These are phyloP conservation scores for Echinarachnius parma DNA, from an alignment of 53 echinoderm and acorn worm genomes.

Conservation along the genomic window DNA sequence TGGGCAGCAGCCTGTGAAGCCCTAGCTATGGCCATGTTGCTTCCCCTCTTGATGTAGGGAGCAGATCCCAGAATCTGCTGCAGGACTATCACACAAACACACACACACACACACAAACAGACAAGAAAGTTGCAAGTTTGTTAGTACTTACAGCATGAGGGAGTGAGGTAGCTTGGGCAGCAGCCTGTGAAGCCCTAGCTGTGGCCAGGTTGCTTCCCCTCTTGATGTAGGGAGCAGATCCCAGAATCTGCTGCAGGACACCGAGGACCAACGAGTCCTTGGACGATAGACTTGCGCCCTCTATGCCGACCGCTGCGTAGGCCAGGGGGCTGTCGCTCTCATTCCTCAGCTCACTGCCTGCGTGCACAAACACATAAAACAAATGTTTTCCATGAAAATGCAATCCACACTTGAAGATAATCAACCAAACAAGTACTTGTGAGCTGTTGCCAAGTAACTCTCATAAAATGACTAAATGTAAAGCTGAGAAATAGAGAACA, in stretches of 20 bases:
- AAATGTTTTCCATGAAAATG: too few species aligned
- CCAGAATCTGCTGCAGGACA: slow-evolving; percentile 81
- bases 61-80: slow-evolving; percentile 78
- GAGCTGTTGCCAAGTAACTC: too few species aligned
- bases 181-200: slow-evolving; percentile 71
- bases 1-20: slow-evolving; percentile 70
- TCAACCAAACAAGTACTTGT: too few species aligned
- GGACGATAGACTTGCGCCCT: slow-evolving; percentile 61
- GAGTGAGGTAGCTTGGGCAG: slow-evolving; percentile 62
- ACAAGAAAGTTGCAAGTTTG: too few species aligned
- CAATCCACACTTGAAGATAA: too few species aligned
- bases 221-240: slow-evolving; percentile 77
- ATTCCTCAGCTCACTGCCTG: slow-evolving; percentile 75
- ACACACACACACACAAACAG: too few species aligned
- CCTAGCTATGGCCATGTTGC: slow-evolving; percentile 67
- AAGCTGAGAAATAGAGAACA: too few species aligned
- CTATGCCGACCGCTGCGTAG: slow-evolving; percentile 73
- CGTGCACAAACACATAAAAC: too few species aligned
- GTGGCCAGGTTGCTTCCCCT: slow-evolving; percentile 76
- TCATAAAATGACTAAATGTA: too few species aligned
- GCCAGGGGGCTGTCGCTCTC: slow-evolving; percentile 58
- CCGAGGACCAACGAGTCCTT: slow-evolving; percentile 76
- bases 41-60: slow-evolving; percentile 87
- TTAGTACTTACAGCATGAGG: slow-evolving; percentile 80
- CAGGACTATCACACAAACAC: too few species aligned